Base-by-base conservation (phyloP, 1,140 invertebrate genomes). In the Lepidostoma basale region DNA sequence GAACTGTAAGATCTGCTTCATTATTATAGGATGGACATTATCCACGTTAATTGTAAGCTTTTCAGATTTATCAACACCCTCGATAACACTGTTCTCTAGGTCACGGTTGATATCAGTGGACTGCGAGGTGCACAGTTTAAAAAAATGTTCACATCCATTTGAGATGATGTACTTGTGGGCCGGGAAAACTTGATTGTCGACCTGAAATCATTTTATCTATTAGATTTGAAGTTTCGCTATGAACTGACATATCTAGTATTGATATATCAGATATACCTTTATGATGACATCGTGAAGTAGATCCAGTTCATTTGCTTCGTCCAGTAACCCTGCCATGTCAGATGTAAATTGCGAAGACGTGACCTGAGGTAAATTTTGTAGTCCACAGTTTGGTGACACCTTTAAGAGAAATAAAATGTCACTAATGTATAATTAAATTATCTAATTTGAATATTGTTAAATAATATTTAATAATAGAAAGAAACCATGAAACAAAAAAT, bases 131-230 rank as follows among this genome's bases (percentile, higher is more conserved):
- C 81, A 83, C 22, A 81, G 25, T 64, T 81, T 81, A 72, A 78
- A 78, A 3, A 83, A 74, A 40, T 76, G 74, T 39, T 81, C 79
- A 73, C 88, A 89, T 62, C 85, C 81, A 1, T 83, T 83, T 1
- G 89, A 87, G 40, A 94, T 74, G 68, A 95, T 88, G 74, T 87
- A 92, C 62, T 85, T 85, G 78, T 94, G 92, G 1, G 86, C 87
- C 20, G 85, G 80, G 76, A 85, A 89, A 2, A 75, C 64, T 72
- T 78, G 76, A 65, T 77, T 75, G 16, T 84, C 84, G 47, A 89
- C 82, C 82, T 83, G 62, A 20, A 42, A 56, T 20, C 44, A 5
- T n/a, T n/a, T n/a, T n/a, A n/a, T n/a, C n/a, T n/a, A n/a, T n/a
- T n/a, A n/a, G n/a, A n/a, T n/a, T n/a, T n/a, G n/a, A n/a, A n/a